Conservation (phyloP, 2,113 vertebrate genomes). For the Caranx ignobilis region DNA sequence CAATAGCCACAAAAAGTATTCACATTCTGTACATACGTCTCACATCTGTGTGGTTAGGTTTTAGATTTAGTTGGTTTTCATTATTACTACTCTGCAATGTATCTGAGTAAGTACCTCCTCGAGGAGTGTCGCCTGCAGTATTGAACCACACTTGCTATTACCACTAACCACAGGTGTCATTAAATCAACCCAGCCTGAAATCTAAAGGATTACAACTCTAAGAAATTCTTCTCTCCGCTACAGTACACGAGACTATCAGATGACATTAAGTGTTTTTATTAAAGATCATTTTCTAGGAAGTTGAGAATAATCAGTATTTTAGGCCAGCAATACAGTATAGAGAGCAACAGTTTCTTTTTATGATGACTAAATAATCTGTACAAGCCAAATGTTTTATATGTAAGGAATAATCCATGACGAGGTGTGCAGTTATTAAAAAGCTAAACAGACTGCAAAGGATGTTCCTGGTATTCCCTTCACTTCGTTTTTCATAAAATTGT, state of each 20-base stretch:
- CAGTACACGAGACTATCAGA: not conserved
- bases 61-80: not conserved
- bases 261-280: not conserved
- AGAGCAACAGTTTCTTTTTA: slow-evolving; percentile 7
- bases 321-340: not conserved
- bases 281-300: not conserved
- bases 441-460: not conserved
- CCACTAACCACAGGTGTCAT: not conserved
- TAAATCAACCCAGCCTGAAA: not conserved
- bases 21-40: not conserved
- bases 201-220: slow-evolving; percentile 9
- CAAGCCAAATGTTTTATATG: slow-evolving; percentile 26
- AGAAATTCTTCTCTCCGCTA: not conserved
- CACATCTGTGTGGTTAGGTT: not conserved
- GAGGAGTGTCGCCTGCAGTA: not conserved
- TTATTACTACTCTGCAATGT: not conserved
- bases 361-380: not conserved
- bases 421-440: slow-evolving; percentile 6
- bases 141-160: not conserved
- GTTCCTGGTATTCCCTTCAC: not conserved
- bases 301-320: slow-evolving; percentile 14
- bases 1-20: not conserved
- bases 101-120: not conserved
- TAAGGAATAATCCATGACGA: not conserved
- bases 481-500: not conserved